Evolutionary conservation across 2,113 vertebrate species (phyloP).

Genomic region (Oncorhynchus masou): DNA sequence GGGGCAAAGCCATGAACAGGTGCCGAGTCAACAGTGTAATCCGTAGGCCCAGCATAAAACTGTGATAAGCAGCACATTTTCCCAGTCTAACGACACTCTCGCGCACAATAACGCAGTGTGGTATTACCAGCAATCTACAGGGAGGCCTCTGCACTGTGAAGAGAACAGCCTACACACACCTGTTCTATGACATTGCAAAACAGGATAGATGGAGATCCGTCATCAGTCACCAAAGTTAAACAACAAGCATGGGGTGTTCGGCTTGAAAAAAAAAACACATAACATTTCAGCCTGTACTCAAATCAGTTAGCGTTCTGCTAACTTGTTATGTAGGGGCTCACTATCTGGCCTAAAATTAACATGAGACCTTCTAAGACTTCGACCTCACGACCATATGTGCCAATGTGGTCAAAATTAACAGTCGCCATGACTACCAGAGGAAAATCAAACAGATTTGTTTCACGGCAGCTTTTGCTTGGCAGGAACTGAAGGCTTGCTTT

Average conservation of each 20-base stretch:
- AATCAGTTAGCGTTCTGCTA: not conserved
- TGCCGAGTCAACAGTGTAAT: constrained; percentile 44
- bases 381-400: not conserved
- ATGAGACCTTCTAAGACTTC: not conserved
- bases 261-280: not conserved
- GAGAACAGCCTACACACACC: constrained; percentile 3
- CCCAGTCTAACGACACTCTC: not conserved
- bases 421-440: not conserved
- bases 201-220: not conserved
- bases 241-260: not conserved
- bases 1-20: constrained; percentile 36
- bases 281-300: not conserved
- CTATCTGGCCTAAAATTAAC: not conserved
- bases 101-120: not conserved
- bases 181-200: constrained; percentile 32
- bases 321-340: too few relatives aligned
- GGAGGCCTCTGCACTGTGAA: not conserved
- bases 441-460: not conserved
- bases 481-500: constrained; percentile 15
- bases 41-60: not conserved
- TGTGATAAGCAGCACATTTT: constrained; percentile 23
- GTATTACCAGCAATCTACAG: not conserved
- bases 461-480: not conserved
- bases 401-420: not conserved
- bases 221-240: too few relatives aligned